phyloP scores from a whole-genome alignment of 2,797 vertebrate species.

The Falco biarmicus region DNA sequence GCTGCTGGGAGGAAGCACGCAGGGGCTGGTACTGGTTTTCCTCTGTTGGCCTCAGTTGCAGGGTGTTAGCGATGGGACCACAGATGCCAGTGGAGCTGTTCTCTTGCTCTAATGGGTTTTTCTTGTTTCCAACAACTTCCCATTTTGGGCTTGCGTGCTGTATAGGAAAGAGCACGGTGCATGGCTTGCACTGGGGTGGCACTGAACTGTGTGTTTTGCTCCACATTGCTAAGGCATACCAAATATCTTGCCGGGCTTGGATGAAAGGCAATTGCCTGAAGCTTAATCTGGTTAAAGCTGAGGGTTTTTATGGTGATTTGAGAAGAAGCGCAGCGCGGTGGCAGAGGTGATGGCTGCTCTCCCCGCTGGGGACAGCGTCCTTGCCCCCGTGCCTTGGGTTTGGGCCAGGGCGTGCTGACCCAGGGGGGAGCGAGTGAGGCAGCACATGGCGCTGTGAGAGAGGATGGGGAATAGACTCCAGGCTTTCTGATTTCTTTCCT shows the following conservation, averaged over 20 bases:
- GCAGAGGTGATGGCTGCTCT: not conserved
- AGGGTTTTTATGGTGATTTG: not conserved
- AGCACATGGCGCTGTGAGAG: not conserved
- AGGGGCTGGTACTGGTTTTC: not conserved
- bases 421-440: not conserved
- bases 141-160: accelerated
- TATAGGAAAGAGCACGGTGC: accelerated
- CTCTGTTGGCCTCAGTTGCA: not conserved
- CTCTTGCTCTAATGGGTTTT: not conserved
- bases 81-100: not conserved
- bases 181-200: not conserved
- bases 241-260: not conserved
- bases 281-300: not conserved
- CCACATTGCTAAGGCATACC: not conserved
- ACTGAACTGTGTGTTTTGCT: accelerated
- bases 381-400: not conserved
- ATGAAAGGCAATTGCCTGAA: not conserved
- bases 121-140: not conserved
- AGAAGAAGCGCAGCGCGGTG: not conserved
- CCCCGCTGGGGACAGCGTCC: not conserved
- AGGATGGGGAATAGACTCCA: not conserved
- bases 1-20: not conserved
- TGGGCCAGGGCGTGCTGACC: not conserved
- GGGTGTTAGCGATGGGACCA: accelerated
- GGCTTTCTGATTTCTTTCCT: not conserved